Base-by-base conservation (phyloP, 2,797 vertebrate species). In the Sorex maritimensis region DNA sequence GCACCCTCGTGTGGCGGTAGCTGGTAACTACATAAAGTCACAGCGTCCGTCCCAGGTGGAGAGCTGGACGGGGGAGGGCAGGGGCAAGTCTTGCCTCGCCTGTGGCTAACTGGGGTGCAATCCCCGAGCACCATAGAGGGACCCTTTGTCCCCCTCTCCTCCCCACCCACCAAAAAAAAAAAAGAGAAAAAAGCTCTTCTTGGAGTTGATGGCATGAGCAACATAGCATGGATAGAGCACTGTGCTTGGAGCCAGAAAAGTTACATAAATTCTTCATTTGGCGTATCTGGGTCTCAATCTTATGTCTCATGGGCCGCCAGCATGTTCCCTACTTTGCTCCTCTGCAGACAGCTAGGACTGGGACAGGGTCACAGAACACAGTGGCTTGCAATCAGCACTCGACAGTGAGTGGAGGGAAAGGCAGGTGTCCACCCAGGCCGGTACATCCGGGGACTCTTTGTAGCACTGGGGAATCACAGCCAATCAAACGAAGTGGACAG, bases 1-100 rank as follows among this genome's bases (percentile, higher is more conserved):
- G 80, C 95, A 28, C 97, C 97, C 97, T 96, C 94, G 3, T 81
- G 98, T 96, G 97, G 96, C 92, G 52, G 7, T 7, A 12, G 26
- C 58, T 44, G 0, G 81, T 68, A 96, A 91, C 58, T 92, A 90
- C 90, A 81, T 0, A 23, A 87, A 91, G 24, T 6, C 38, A 58
- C 87, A 30, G 10, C 14, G 19, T 17, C 2, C 30, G 72, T 78
- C 46, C 49, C 49, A 52, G 41, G 7, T 24, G 55, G 34, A 28
- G 38, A 0, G 19, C 15, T 5, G 87, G 71, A 3, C 9, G 19
- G 58, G 15, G 15, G 58, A 61, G 58, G 4, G 58, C 58, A 61
- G 49, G 49, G 49, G 13, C 6, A 11, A 52, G 10, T 14, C 49
- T 52, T 61, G 34, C 34, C 34, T 34, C 34, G 55, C 55, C 14